These are phyloP conservation scores for Heliconius congener DNA, from an alignment of 1,140 invertebrate genomes.

Conservation along the genomic window DNA sequence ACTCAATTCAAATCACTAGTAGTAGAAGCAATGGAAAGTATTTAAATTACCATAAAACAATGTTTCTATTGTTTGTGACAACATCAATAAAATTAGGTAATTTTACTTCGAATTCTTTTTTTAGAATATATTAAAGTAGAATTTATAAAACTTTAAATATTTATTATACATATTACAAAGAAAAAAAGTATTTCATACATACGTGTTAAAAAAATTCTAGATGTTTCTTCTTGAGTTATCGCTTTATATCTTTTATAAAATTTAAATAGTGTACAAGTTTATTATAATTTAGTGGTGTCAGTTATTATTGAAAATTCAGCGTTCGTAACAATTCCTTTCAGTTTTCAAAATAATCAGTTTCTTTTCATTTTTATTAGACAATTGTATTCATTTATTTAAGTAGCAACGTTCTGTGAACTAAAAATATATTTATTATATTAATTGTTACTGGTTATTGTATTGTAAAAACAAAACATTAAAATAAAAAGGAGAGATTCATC, in stretches of 20 bases:
- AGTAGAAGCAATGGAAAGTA: neutral
- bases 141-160: too few relatives aligned
- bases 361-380: neutral
- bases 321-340: neutral
- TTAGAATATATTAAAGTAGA: neutral
- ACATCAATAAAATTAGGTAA: neutral
- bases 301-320: constrained; percentile 1
- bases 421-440: neutral
- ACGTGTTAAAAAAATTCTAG: neutral
- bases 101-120: neutral
- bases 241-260: neutral
- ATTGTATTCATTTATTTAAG: neutral
- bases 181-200: neutral
- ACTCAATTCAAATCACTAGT: too few relatives aligned
- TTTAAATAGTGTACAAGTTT: neutral
- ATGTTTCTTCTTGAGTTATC: neutral
- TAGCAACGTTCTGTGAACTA: neutral
- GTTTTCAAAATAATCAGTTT: neutral
- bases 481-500: neutral
- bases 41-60: neutral
- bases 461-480: constrained; percentile 8
- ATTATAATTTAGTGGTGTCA: too few relatives aligned
- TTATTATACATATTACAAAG: neutral
- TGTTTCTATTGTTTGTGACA: too few relatives aligned
- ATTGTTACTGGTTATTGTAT: neutral